Conservation (phyloP, 2,113 vertebrate species). For the Saguinus midas region DNA sequence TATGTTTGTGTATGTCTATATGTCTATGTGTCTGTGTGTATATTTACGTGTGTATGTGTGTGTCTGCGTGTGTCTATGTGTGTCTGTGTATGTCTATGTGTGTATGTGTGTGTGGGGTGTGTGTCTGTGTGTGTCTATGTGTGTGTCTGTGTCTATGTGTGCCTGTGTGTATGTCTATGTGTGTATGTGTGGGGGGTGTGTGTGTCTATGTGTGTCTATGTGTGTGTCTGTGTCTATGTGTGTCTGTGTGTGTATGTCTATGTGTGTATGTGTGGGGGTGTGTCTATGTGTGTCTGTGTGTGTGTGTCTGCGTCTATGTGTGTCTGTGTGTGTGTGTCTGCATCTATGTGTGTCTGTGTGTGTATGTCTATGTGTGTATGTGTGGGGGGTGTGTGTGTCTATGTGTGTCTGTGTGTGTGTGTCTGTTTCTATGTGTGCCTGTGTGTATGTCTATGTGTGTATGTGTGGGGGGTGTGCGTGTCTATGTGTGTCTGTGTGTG, state of each 20-base stretch:
- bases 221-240: neutral
- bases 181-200: no score
- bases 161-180: no score
- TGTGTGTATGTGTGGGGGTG: rapidly evolving
- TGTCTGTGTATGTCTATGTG: no score
- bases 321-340: no score
- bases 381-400: no score
- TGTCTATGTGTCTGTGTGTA: neutral
- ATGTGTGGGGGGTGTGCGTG: no score
- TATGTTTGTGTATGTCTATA: neutral
- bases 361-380: neutral
- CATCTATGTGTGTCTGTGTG: rapidly evolving
- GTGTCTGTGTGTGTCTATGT: neutral
- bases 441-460: no score
- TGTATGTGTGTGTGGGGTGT: no score
- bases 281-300: neutral
- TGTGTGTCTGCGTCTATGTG: no score
- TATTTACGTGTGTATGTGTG: neutral
- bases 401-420: neutral
- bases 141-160: neutral
- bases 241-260: neutral
- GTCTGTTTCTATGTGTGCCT: no score
- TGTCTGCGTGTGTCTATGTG: neutral
- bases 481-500: neutral
- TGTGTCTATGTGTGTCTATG: neutral